phyloP scores from a whole-genome alignment of 1,140 invertebrate genomes.

The Wiebesia pumilae region DNA sequence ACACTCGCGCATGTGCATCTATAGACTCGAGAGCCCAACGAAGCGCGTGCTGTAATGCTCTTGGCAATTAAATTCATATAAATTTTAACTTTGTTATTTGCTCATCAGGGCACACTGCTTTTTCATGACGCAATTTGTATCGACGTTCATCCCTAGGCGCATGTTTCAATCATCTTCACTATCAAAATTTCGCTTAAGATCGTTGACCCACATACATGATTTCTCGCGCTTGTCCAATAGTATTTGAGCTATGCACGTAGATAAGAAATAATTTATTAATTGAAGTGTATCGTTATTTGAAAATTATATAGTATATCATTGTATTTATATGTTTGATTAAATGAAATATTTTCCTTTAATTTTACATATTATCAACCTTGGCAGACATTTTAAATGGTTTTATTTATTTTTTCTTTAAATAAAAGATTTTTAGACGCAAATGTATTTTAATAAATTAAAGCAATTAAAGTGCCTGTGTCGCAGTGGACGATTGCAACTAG shows the following conservation, averaged over 20 bases:
- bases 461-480: not conserved
- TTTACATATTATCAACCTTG: not conserved
- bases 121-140: not conserved
- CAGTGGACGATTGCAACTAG: not conserved
- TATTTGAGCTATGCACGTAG: not conserved
- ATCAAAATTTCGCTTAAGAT: not conserved
- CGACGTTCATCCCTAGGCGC: not conserved
- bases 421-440: not conserved
- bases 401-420: not conserved
- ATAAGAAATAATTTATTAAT: conserved; percentile 28
- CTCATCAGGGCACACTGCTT: not conserved
- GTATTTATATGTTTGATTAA: not conserved
- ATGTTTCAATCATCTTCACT: not conserved
- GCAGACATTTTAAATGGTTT: not conserved
- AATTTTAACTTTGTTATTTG: not conserved
- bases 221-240: not conserved
- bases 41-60: conserved; percentile 13
- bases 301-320: conserved; percentile 18
- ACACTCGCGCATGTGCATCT: conserved; percentile 3
- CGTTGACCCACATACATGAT: conserved; percentile 2
- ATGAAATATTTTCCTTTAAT: not conserved
- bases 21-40: not conserved
- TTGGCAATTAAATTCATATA: conserved; percentile 42
- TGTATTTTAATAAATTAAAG: not conserved
- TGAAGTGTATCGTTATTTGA: not conserved